Percentiles rank a stretch among this genome's conserved stretches.
These are phyloP conservation scores for Shargacucullia verbasci DNA, from an alignment of 2,888 invertebrate species.

Conservation along the genomic window DNA sequence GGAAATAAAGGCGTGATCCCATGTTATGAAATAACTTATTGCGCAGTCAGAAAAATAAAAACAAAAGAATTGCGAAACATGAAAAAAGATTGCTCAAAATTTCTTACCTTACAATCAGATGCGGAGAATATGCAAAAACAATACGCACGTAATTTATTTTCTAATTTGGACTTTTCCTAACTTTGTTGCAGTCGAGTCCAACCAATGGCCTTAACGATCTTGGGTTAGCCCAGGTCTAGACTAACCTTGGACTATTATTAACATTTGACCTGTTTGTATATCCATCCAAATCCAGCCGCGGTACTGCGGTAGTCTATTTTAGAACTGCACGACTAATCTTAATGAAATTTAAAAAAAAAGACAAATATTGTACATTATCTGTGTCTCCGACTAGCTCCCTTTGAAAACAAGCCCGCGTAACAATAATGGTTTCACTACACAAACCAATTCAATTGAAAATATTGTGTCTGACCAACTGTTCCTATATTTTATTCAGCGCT, in stretches of 20 bases:
- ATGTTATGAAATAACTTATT: no score
- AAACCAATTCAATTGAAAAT: slow-evolving; percentile 64
- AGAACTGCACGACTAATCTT: no score
- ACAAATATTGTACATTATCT: slow-evolving; percentile 7
- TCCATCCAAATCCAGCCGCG: no score
- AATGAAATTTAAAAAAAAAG: no score
- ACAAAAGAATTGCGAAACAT: slow-evolving; percentile 7
- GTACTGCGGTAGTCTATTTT: no score
- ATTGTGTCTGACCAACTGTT: slow-evolving; percentile 56
- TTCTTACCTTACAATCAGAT: slow-evolving; percentile 26
- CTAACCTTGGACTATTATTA: no score
- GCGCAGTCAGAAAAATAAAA: slow-evolving; percentile 12
- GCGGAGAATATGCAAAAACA: slow-evolving; percentile 33
- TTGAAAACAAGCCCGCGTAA: slow-evolving; percentile 37
- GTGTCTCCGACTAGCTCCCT: slow-evolving; percentile 21
- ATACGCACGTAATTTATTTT: slow-evolving; percentile 50
- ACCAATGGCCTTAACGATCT: no score
- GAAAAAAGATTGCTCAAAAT: slow-evolving; percentile 28
- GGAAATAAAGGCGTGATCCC: no score
- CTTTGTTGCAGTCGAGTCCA: no score
- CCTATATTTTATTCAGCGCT: slow-evolving; percentile 70
- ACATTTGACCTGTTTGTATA: no score
- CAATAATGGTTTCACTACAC: slow-evolving; percentile 59
- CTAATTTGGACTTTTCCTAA: no score
- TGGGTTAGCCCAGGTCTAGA: no score